Base-by-base conservation (phyloP, 2,797 vertebrate genomes). In the Xerus rutilus region DNA sequence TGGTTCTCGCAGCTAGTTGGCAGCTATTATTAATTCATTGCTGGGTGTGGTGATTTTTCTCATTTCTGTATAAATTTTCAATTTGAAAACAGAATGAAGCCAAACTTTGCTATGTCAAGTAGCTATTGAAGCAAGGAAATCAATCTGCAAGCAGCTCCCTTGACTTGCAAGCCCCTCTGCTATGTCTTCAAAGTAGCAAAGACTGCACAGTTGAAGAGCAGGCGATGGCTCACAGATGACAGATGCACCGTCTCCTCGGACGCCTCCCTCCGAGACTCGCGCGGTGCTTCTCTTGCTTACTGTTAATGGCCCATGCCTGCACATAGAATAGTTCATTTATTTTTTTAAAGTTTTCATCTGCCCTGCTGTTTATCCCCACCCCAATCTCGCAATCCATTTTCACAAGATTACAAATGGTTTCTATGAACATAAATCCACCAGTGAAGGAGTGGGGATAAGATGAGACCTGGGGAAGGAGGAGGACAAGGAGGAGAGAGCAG, bases 41-140 rank as follows among this genome's bases (percentile, higher is more conserved):
- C 93, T 97, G 96, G 97, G 96, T 97, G 96, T 94, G 97, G 97
- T 97, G 78, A 74, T 82, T 95, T 97, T 97, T 87, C 94, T 97
- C 87, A 77, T 90, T 92, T 97, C 90, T 94, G 95, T 92, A 90
- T 93, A 86, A 88, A 95, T 95, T 97, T 97, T 97, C 98, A 94
- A 91, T 93, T 88, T 96, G 90, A 84, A 95, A 97, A 87, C 49
- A 90, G 96, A 95, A 91, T 86, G 86, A 87, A 96, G 64, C 86
- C 93, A 92, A 97, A 96, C 86, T 97, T 96, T 52, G 95, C 91
- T 81, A 39, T 77, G 93, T 96, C 94, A 79, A 95, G 91, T 30
- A 97, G 85, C 32, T 81, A 78, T 7, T 91, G 92, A 84, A 89
- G 74, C 88, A 96, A 86, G 64, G 94, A 97, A 97, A 96, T 97